Conservation (phyloP, 2,113 vertebrate species). For the Capreolus pygargus region DNA sequence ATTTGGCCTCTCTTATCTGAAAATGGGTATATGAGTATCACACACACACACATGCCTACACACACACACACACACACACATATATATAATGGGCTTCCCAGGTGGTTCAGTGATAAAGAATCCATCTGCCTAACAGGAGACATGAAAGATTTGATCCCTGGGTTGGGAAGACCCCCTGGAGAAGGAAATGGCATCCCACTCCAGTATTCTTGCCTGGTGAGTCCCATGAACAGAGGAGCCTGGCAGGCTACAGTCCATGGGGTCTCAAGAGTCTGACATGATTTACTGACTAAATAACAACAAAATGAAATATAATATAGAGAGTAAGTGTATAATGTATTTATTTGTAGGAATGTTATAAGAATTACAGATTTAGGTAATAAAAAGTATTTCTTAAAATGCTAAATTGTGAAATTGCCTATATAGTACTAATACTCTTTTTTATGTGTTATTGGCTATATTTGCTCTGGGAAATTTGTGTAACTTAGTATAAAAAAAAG, state of each 20-base stretch:
- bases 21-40: not conserved
- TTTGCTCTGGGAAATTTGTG: not conserved
- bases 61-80: not conserved
- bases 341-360: not conserved
- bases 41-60: not conserved
- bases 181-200: not conserved
- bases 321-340: not conserved
- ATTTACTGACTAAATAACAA: not conserved
- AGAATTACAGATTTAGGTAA: not conserved
- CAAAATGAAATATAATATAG: not conserved
- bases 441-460: not conserved
- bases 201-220: not conserved
- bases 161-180: not conserved
- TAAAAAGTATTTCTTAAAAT: slow-evolving; percentile 21
- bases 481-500: not conserved
- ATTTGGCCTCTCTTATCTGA: not conserved
- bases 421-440: not conserved
- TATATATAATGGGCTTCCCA: not conserved
- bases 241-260: not conserved
- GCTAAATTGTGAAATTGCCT: not conserved
- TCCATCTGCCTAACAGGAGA: not conserved
- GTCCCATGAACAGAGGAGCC: not conserved
- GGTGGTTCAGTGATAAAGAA: not conserved
- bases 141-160: not conserved
- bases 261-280: not conserved